These are phyloP conservation scores for Marisa cornuarietis DNA, from an alignment of 1,140 invertebrate species.

Conservation along the genomic window DNA sequence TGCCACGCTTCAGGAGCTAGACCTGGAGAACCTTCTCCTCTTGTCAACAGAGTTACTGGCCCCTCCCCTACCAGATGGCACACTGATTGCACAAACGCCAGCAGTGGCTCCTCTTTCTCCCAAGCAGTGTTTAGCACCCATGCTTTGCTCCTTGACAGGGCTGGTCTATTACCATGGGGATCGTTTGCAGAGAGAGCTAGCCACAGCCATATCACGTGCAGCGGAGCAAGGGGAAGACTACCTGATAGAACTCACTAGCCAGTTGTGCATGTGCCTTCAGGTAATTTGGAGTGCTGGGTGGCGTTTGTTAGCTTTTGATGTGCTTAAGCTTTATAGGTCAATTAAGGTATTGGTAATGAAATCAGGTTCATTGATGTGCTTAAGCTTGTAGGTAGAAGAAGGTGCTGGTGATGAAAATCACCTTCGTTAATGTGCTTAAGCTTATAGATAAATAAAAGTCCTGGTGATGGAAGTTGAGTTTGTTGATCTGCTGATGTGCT, in stretches of 20 bases:
- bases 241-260: constrained; percentile 62
- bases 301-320: neutral
- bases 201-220: constrained; percentile 59
- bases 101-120: constrained; percentile 21
- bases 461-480: too few species aligned
- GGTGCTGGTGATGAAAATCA: too few species aligned
- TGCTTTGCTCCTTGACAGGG: constrained; percentile 51
- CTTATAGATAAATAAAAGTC: constrained; percentile 33
- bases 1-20: constrained; percentile 57
- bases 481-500: too few species aligned
- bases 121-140: constrained; percentile 44
- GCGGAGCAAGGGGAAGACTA: constrained; percentile 65
- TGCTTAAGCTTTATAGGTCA: constrained; percentile 32
- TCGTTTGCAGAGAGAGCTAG: constrained; percentile 57
- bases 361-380: too few species aligned
- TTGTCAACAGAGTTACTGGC: constrained; percentile 61
- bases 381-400: constrained; percentile 45
- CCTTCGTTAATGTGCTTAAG: neutral
- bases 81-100: constrained; percentile 22
- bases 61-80: constrained; percentile 49
- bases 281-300: constrained; percentile 32
- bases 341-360: neutral
- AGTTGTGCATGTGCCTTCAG: constrained; percentile 64
- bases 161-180: constrained; percentile 58
- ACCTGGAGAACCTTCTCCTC: constrained; percentile 66